Conservation (phyloP, 2,113 vertebrate species). For the Syrmaticus mikado region DNA sequence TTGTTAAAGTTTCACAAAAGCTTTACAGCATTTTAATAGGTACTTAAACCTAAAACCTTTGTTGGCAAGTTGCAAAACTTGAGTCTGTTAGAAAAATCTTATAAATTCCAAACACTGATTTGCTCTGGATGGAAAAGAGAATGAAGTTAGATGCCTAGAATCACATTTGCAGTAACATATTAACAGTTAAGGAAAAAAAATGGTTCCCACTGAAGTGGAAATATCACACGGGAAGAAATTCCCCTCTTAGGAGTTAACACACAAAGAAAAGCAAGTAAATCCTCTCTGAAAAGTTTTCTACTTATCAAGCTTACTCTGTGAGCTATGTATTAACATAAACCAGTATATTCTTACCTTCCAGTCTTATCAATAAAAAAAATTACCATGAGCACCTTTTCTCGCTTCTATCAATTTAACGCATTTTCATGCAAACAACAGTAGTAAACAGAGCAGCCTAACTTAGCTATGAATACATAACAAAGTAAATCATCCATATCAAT, state of each 20-base stretch:
- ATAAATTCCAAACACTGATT: not conserved
- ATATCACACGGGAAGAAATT: not conserved
- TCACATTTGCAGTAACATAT: not conserved
- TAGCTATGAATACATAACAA: slow-evolving; percentile 6
- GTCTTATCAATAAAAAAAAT: not conserved
- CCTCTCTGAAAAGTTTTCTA: not conserved
- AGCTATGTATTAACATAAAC: not conserved
- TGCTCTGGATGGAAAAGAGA: not conserved
- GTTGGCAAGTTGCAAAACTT: not conserved
- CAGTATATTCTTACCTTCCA: not conserved
- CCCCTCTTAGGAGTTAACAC: not conserved
- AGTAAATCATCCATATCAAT: not conserved
- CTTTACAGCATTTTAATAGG: not conserved
- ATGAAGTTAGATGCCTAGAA: not conserved
- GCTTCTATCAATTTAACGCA: not conserved
- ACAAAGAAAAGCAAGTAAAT: not conserved
- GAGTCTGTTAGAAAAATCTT: not conserved
- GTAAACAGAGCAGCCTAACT: slow-evolving; percentile 25
- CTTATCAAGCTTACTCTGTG: not conserved
- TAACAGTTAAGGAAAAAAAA: not conserved
- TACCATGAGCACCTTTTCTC: not conserved
- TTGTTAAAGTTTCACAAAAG: not conserved
- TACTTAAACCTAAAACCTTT: not conserved
- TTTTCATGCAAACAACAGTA: not conserved
- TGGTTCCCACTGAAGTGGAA: not conserved